Evolutionary conservation across 2,888 invertebrate species (phyloP).

Genomic region (Coecobrya sp.): DNA sequence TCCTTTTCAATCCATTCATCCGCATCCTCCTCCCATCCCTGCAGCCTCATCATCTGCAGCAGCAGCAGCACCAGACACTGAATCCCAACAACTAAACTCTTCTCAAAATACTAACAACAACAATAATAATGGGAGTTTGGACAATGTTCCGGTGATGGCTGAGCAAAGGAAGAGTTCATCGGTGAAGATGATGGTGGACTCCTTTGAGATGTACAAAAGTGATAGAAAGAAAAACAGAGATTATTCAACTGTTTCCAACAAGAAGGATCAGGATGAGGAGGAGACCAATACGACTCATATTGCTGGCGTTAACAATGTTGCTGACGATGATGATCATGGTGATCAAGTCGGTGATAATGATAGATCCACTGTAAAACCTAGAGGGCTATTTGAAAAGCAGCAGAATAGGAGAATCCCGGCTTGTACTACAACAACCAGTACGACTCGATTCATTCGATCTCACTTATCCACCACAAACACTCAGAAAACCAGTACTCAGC

Average conservation of each 20-base stretch:
- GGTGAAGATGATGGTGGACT: neutral
- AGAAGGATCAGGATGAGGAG: neutral
- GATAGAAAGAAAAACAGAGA: conserved; percentile 40
- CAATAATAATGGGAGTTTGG: neutral
- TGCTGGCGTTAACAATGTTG: neutral
- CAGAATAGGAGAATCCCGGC: conserved; percentile 18
- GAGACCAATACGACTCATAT: neutral
- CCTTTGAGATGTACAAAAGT: conserved; percentile 40
- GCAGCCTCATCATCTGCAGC: neutral
- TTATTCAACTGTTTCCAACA: conserved; percentile 21
- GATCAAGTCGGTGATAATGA: conserved; percentile 63
- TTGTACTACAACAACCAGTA: neutral
- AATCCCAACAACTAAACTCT: neutral
- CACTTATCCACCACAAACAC: conserved; percentile 74
- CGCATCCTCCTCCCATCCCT: neutral
- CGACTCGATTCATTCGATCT: conserved; percentile 69
- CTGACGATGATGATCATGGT: conserved; percentile 35
- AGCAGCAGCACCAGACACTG: neutral
- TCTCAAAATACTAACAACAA: neutral
- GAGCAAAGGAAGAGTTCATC: neutral
- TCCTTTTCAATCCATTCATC: conserved; percentile 36
- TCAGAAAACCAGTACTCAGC: conserved; percentile 59
- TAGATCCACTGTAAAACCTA: conserved; percentile 52
- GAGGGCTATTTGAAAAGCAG: conserved; percentile 60
- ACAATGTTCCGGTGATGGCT: neutral